These are phyloP conservation scores for Eupithecia exiguata DNA, from an alignment of 2,888 invertebrate genomes.

Conservation along the genomic window DNA sequence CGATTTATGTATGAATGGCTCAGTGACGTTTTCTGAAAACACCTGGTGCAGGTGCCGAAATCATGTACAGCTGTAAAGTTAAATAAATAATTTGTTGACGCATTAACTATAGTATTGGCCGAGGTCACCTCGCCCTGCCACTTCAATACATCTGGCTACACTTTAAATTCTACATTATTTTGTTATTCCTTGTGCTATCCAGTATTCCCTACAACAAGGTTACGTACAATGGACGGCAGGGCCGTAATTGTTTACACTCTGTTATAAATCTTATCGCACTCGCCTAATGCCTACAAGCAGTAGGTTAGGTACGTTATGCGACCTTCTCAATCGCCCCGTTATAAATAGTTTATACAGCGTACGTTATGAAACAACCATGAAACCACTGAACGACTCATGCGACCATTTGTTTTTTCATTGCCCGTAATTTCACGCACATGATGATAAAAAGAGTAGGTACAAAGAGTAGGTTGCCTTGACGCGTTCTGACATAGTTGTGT, in stretches of 20 bases:
- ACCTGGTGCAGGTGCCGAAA: conserved; percentile 33
- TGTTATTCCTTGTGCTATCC: conserved; percentile 44
- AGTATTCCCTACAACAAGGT: conserved; percentile 55
- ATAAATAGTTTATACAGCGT: conserved; percentile 55
- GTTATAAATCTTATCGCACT: conserved; percentile 61
- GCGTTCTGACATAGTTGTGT: conserved; percentile 65
- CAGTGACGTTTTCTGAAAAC: conserved; percentile 8
- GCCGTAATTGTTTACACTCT: conserved; percentile 59
- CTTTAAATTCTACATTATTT: conserved; percentile 54
- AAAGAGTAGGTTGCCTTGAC: conserved; percentile 52
- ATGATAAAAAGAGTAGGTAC: conserved; percentile 29
- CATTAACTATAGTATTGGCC: conserved; percentile 53
- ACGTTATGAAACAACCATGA: conserved; percentile 55
- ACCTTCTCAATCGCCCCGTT: conserved; percentile 59
- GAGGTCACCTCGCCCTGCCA: conserved; percentile 55
- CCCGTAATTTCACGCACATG: conserved; percentile 30
- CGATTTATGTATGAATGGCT: background rate
- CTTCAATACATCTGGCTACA: conserved; percentile 54
- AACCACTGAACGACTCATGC: conserved; percentile 44
- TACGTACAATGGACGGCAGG: conserved; percentile 51
- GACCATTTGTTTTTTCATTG: conserved; percentile 36
- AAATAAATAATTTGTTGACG: conserved; percentile 47
- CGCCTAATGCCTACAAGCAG: conserved; percentile 45
- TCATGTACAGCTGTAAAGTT: conserved; percentile 44
- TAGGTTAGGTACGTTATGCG: conserved; percentile 46